Evolutionary conservation across 2,113 vertebrate species (phyloP).

Genomic region (Cebus imitator): DNA sequence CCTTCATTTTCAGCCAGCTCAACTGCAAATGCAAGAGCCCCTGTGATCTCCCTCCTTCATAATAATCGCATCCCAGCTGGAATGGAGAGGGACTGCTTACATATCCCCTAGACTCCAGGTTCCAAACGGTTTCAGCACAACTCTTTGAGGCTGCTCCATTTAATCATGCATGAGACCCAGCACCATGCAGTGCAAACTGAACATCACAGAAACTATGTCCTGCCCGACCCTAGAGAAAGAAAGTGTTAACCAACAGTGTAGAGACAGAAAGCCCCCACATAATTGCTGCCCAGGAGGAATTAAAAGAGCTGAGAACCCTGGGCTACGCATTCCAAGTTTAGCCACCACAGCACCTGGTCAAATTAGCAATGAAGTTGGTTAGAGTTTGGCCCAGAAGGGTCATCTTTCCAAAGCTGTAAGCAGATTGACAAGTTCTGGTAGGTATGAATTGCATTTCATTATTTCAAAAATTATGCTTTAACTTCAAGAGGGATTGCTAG

Average conservation of each 20-base stretch:
- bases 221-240: background rate
- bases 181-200: background rate
- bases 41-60: background rate
- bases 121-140: background rate
- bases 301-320: background rate
- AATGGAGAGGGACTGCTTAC: background rate
- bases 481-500: constrained; percentile 57
- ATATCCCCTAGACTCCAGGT: background rate
- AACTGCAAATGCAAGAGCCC: background rate
- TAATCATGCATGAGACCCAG: background rate
- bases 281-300: background rate
- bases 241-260: background rate
- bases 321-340: background rate
- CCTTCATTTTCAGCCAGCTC: background rate
- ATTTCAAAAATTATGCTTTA: constrained; percentile 58
- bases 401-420: constrained; percentile 42
- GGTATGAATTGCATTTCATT: constrained; percentile 64
- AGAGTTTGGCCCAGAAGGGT: constrained; percentile 3
- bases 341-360: background rate
- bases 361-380: background rate
- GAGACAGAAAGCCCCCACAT: background rate
- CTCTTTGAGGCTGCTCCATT: background rate
- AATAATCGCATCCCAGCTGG: background rate
- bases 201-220: background rate
- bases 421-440: constrained; percentile 58